phyloP scores from a whole-genome alignment of 2,888 invertebrate genomes.

The Zaprionus bogoriensis region DNA sequence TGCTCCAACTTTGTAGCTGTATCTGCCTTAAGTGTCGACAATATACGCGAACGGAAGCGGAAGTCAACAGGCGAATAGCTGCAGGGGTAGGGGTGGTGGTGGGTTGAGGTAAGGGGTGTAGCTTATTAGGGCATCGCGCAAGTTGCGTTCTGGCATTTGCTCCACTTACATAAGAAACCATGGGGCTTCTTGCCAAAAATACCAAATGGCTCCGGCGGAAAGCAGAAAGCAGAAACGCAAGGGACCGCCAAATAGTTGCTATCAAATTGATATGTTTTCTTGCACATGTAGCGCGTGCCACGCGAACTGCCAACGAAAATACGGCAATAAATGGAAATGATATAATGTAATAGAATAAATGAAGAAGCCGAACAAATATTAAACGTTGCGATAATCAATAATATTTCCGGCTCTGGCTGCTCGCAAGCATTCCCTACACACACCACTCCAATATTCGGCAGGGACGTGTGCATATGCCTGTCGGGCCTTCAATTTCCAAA shows the following conservation, averaged over 20 bases:
- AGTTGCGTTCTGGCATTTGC: conserved; percentile 55
- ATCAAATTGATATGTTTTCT: conserved; percentile 65
- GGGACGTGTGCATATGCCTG: conserved; percentile 29
- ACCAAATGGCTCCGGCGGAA: conserved; percentile 9
- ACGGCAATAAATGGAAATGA: conserved; percentile 49
- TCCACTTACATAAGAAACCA: conserved; percentile 66
- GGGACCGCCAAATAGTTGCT: conserved; percentile 35
- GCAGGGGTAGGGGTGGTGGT: neutral
- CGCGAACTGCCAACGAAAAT: conserved; percentile 20
- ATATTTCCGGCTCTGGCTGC: conserved; percentile 47
- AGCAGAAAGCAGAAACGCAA: neutral
- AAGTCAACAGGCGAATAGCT: conserved; percentile 51
- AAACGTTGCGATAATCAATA: conserved; percentile 71
- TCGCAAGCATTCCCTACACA: conserved; percentile 16
- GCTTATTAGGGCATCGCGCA: conserved; percentile 50
- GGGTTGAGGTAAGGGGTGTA: conserved; percentile 26
- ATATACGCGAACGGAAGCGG: conserved; percentile 52
- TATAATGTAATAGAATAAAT: conserved; percentile 43
- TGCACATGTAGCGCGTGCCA: conserved; percentile 50
- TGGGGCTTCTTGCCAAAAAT: conserved; percentile 63
- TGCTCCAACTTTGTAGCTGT: neutral
- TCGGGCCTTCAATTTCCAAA: conserved; percentile 22
- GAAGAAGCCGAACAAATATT: conserved; percentile 17
- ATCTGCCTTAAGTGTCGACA: conserved; percentile 51
- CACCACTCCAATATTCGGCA: neutral